Evolutionary conservation across 1,140 invertebrate species (phyloP).

Genomic region (Drosophila grimshawi): DNA sequence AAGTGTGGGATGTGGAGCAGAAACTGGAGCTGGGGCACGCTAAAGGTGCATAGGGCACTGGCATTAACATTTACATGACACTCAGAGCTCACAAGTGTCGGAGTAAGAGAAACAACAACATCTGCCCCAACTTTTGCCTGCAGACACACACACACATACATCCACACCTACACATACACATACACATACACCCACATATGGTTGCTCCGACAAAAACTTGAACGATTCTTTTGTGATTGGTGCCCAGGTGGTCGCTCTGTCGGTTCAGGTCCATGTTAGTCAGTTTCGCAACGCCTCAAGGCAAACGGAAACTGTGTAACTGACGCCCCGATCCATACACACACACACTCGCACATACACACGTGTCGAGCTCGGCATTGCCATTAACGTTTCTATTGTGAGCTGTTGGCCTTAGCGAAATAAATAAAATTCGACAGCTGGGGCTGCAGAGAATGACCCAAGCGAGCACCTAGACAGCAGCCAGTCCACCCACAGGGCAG

Average conservation of each 20-base stretch:
- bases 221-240: conserved; percentile 73
- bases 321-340: conserved; percentile 55
- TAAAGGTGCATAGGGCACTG: conserved; percentile 74
- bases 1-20: neutral
- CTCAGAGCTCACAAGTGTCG: conserved; percentile 49
- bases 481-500: conserved; percentile 38
- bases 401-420: conserved; percentile 80
- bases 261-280: conserved; percentile 27
- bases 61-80: conserved; percentile 82
- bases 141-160: conserved; percentile 13
- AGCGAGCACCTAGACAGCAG: conserved; percentile 30
- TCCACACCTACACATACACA: conserved; percentile 5
- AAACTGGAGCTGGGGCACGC: conserved; percentile 45
- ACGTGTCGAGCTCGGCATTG: conserved; percentile 44
- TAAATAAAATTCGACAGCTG: conserved; percentile 82
- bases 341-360: conserved; percentile 7
- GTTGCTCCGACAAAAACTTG: conserved; percentile 58
- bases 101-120: conserved; percentile 53
- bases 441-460: conserved; percentile 44
- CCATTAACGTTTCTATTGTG: conserved; percentile 82
- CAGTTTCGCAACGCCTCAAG: conserved; percentile 62
- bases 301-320: conserved; percentile 77
- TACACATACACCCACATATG: conserved; percentile 22
- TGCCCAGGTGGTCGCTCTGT: conserved; percentile 36
- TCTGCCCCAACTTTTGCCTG: conserved; percentile 15